Conservation (phyloP, 2,888 invertebrate genomes). For the Oeneis ivallda region DNA sequence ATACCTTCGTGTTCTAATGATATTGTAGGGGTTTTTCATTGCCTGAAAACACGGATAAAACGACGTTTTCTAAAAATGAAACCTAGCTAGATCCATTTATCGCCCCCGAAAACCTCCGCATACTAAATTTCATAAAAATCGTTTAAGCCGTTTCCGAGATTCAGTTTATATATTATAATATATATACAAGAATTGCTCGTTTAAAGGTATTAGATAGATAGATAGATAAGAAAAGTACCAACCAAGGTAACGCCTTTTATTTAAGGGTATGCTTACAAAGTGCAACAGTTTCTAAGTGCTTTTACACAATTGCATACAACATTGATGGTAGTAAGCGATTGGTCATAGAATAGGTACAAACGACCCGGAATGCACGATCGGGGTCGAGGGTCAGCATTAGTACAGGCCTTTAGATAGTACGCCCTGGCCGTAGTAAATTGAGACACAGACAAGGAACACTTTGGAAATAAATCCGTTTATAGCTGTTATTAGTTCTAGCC, state of each 20-base stretch:
- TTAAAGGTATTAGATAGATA: neutral
- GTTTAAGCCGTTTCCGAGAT: too few species aligned
- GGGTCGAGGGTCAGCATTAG: conserved; percentile 57
- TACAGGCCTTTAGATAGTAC: conserved; percentile 48
- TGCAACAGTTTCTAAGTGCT: conserved; percentile 23
- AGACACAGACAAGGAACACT: conserved; percentile 41
- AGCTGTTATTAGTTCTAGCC: conserved; percentile 39
- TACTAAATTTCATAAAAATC: too few species aligned
- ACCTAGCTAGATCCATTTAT: too few species aligned
- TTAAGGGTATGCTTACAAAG: conserved; percentile 4
- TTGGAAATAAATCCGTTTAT: conserved; percentile 41
- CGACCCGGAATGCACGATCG: conserved; percentile 57
- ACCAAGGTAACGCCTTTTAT: neutral
- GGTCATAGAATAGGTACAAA: conserved; percentile 62
- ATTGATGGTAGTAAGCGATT: conserved; percentile 66
- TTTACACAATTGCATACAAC: conserved; percentile 46
- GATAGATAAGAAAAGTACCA: neutral
- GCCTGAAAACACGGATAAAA: too few species aligned
- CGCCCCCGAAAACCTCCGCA: too few species aligned
- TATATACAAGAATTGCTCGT: too few species aligned
- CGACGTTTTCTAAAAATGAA: too few species aligned
- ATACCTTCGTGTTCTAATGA: too few species aligned
- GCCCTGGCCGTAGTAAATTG: conserved; percentile 42
- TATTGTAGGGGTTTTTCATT: too few species aligned
- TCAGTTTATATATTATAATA: too few species aligned